phyloP scores from a whole-genome alignment of 2,888 invertebrate species.

The Eutolmus rufibarbis region DNA sequence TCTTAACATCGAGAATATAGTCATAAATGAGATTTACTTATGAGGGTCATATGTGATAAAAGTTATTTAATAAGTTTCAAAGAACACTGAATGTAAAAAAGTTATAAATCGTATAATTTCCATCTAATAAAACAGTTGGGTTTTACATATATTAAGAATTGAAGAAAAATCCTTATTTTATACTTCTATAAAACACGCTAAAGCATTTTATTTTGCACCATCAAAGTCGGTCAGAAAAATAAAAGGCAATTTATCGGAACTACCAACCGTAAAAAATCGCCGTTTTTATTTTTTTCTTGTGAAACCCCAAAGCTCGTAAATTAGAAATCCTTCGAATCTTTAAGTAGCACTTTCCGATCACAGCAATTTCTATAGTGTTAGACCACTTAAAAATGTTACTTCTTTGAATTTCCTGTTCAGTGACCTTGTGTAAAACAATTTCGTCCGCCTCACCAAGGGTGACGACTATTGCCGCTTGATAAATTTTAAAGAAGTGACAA shows the following conservation, averaged over 20 bases:
- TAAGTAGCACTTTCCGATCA: neutral
- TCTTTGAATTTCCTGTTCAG: neutral
- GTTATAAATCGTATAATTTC: too few species aligned
- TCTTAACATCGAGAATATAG: too few species aligned
- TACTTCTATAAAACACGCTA: neutral
- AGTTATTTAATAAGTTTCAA: too few species aligned
- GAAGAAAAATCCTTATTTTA: neutral
- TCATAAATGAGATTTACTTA: too few species aligned
- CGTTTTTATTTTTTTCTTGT: neutral
- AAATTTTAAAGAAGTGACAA: neutral
- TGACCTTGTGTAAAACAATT: neutral
- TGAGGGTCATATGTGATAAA: too few species aligned
- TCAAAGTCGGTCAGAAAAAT: neutral
- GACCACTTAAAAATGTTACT: neutral
- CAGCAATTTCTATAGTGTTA: neutral
- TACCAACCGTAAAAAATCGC: neutral
- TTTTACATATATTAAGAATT: neutral
- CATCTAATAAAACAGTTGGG: too few species aligned
- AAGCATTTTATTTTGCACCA: neutral
- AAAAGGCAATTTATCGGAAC: neutral
- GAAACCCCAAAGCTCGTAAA: neutral
- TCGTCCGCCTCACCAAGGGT: neutral
- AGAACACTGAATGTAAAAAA: too few species aligned
- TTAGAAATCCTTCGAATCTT: neutral
- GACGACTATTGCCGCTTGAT: neutral